These are phyloP conservation scores for Bombus impatiens DNA, from an alignment of 1,140 invertebrate genomes.

Conservation along the genomic window DNA sequence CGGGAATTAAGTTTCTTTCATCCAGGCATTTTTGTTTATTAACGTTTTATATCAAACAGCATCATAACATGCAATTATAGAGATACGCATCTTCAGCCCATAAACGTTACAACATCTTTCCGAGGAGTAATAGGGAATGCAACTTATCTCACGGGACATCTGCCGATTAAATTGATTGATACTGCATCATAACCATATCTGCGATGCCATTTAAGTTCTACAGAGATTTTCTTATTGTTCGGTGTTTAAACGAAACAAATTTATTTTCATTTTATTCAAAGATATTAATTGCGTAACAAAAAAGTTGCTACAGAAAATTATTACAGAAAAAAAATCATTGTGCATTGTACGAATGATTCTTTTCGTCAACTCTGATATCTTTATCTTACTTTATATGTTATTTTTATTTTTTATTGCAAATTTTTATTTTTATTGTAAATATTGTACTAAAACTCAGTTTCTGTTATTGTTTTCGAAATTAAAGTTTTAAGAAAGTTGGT, in stretches of 20 bases:
- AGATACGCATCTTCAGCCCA: neutral
- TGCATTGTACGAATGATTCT: neutral
- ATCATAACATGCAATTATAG: neutral
- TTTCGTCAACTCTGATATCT: neutral
- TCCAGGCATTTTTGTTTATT: neutral
- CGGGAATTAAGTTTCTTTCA: neutral
- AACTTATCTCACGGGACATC: conserved; percentile 2
- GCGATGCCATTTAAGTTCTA: neutral
- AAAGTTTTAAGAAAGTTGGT: too few relatives aligned
- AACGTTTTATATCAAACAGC: neutral
- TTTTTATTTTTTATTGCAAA: neutral
- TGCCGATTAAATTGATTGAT: conserved; percentile 5
- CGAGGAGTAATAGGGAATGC: neutral
- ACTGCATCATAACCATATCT: neutral
- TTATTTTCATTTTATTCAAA: neutral
- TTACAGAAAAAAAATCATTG: neutral
- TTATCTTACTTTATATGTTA: neutral
- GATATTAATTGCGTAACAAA: neutral
- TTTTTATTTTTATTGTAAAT: too few relatives aligned
- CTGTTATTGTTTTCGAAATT: too few relatives aligned
- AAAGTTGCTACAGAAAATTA: neutral
- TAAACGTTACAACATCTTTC: neutral
- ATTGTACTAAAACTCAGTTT: too few relatives aligned
- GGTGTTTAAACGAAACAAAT: neutral
- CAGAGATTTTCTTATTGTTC: neutral